Evolutionary conservation across 2,888 invertebrate species (phyloP), one percentile per base, ranked within the genome.

Genomic region (Lithophane socia): DNA sequence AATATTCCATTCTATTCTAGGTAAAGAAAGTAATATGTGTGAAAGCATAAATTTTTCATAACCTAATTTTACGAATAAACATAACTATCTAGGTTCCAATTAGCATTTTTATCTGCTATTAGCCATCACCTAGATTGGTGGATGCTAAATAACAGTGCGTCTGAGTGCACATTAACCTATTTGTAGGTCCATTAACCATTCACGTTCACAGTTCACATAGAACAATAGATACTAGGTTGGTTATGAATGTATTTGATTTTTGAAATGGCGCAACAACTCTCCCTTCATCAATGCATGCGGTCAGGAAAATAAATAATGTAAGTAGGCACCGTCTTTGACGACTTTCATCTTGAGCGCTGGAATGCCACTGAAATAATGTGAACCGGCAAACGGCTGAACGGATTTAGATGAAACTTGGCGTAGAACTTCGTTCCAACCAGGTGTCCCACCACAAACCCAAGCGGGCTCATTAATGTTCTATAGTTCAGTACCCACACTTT

Each of bases 61-160:
- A n/a, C 0, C 49, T 56, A 81, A 80, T 67, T 44, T 13, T 21
- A 16, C 0, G 4, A 58, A 70, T 21, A 58, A 70, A 58, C 70
- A 70, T 21, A 42, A 58, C 21, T 42, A 74, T 74, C 56, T 85
- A 85, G 85, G 66, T 54, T 13, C 0, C 61, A 85, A 71, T 85
- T 82, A 82, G 66, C 85, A 67, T 63, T 66, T 68, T 63, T 56
- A 60, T n/a, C 44, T 7, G 21, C n/a, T 80, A 29, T 16, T 58
- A 56, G 16, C 24, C 13, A 67, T 18, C 24, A 21, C 81, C 64
- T 79, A 65, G 12, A 73, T 66, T n/a, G 44, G 13, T 44, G 54
- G 52, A 60, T 52, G 66, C 58, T 75, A 85, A 83, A 63, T 47
- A 80, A 9, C 7, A 1, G 2, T 21, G 5, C 9, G 56, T 61